Evolutionary conservation across 2,888 invertebrate genomes (phyloP).

Genomic region (Cryptus viduatorius): DNA sequence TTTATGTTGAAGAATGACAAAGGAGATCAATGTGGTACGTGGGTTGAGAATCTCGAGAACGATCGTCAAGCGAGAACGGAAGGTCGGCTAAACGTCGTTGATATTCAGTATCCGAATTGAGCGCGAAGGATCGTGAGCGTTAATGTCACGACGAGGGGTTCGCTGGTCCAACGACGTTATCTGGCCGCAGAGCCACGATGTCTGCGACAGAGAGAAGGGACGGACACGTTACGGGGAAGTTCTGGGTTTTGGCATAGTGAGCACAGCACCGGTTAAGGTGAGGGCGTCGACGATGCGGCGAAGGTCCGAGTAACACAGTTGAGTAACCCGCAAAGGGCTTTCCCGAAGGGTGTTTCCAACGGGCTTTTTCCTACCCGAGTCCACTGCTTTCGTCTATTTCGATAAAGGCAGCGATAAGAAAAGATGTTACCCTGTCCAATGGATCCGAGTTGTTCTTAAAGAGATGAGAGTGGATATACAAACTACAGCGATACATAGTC

Average conservation of each 20-base stretch:
- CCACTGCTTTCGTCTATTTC: conserved; percentile 9
- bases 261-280: conserved; percentile 12
- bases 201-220: conserved; percentile 65
- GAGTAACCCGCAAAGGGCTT: conserved; percentile 63
- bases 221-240: conserved; percentile 15
- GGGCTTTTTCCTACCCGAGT: background rate
- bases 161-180: conserved; percentile 76
- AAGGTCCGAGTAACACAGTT: conserved; percentile 54
- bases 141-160: conserved; percentile 77
- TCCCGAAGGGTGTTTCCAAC: conserved; percentile 48
- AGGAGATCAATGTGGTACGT: conserved; percentile 22
- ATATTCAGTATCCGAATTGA: conserved; percentile 79
- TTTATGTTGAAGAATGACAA: conserved; percentile 5
- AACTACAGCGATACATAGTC: conserved; percentile 6
- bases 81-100: conserved; percentile 75
- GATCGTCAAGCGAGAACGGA: conserved; percentile 55
- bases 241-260: conserved; percentile 28
- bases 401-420: conserved; percentile 13
- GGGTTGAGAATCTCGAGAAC: conserved; percentile 68
- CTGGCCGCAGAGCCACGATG: conserved; percentile 71
- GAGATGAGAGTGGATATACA: background rate
- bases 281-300: conserved; percentile 46
- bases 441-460: conserved; percentile 13
- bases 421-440: background rate
- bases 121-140: conserved; percentile 74